These are phyloP conservation scores for Mus caroli DNA, from an alignment of 2,797 vertebrate species.

Conservation along the genomic window DNA sequence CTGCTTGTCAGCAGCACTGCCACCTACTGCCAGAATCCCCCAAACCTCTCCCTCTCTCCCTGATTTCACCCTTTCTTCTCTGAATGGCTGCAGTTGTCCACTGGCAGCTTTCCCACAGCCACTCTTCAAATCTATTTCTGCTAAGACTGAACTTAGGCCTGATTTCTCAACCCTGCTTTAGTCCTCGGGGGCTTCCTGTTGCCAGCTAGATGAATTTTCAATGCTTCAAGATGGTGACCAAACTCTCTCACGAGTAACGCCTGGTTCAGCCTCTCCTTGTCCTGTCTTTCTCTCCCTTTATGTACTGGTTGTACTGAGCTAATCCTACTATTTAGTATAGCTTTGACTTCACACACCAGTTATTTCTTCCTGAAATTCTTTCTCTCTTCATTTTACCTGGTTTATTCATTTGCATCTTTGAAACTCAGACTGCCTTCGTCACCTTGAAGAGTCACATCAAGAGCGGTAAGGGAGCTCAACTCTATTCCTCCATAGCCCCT, in stretches of 20 bases:
- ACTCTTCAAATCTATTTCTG: neutral
- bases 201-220: neutral
- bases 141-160: neutral
- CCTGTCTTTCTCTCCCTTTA: neutral
- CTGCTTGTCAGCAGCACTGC: neutral
- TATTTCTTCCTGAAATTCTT: neutral
- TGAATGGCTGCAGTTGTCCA: neutral
- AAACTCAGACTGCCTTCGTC: neutral
- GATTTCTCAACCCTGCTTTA: neutral
- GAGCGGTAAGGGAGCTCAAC: neutral
- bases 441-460: neutral
- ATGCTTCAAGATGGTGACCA: neutral
- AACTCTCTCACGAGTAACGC: neutral
- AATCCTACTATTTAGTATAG: neutral
- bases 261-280: neutral
- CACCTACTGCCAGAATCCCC: neutral
- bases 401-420: neutral
- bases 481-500: neutral
- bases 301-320: neutral
- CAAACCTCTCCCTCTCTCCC: neutral
- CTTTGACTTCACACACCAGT: neutral
- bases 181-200: neutral
- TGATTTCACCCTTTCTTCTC: neutral
- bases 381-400: neutral
- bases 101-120: neutral